A percentile compares a stretch with the other conserved stretches of the same genome.
phyloP scores from a whole-genome alignment of 2,113 vertebrate genomes.

The Hemicordylus capensis region DNA sequence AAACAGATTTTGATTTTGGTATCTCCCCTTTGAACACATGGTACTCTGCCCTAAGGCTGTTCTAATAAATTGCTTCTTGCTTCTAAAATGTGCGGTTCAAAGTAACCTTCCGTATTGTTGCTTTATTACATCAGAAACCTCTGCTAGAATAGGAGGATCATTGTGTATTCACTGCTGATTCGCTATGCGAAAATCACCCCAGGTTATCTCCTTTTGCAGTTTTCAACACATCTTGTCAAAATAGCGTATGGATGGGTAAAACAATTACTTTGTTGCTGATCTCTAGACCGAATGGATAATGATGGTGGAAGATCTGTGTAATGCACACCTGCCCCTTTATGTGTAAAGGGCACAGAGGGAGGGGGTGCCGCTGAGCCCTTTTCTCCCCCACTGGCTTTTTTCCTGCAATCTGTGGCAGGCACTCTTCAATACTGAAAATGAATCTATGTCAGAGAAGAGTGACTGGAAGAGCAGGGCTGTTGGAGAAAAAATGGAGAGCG shows the following conservation, averaged over 20 bases:
- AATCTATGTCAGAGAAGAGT: not conserved
- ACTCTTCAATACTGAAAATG: not conserved
- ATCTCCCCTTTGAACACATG: not conserved
- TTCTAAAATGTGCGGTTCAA: not conserved
- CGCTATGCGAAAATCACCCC: not conserved
- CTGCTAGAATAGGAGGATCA: not conserved
- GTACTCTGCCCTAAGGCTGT: not conserved
- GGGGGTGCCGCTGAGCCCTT: not conserved
- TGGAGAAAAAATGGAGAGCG: not conserved
- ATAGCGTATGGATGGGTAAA: not conserved
- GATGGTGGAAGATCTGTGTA: not conserved
- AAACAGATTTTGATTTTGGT: not conserved
- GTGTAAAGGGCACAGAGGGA: not conserved
- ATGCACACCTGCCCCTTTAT: not conserved
- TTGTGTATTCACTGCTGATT: not conserved
- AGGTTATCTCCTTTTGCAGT: not conserved
- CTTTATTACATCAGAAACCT: not conserved
- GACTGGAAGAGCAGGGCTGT: not conserved
- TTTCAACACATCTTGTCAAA: not conserved
- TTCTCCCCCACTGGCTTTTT: too few species aligned
- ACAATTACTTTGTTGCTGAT: not conserved
- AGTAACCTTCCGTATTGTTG: not conserved
- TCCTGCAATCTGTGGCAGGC: not conserved
- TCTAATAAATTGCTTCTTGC: not conserved
- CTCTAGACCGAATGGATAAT: not conserved